Evolutionary conservation across 37 sponge, comb jelly and placozoan species (phyloP).

Genomic region (Chondrilla cf. caribensis): DNA sequence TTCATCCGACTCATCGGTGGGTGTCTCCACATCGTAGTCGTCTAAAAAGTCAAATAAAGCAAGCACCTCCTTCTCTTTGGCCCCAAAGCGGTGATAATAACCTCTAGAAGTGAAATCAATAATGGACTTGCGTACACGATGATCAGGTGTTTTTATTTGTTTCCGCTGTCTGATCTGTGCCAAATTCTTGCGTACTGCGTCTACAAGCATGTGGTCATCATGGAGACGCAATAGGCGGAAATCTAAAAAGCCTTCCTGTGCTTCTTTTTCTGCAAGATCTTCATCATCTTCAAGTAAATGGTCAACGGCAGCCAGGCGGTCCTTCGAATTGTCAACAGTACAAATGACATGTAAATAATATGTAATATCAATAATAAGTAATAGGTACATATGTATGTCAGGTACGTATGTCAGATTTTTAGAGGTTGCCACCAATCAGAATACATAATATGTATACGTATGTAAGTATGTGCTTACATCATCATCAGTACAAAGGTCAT

Average conservation of each 20-base stretch:
- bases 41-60: slow-evolving; percentile 3
- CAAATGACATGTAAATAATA: too few species aligned
- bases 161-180: slow-evolving; percentile 21
- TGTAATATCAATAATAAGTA: too few species aligned
- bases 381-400: too few species aligned
- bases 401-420: too few species aligned
- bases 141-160: slow-evolving; percentile 23
- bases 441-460: too few species aligned
- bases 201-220: slow-evolving; percentile 20
- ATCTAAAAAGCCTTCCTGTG: slow-evolving; percentile 16
- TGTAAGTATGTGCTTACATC: too few species aligned
- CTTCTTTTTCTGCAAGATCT: slow-evolving; percentile 5
- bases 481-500: too few species aligned
- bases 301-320: slow-evolving; percentile 5
- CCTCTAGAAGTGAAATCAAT: not conserved
- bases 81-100: slow-evolving; percentile 1
- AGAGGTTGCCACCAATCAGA: too few species aligned
- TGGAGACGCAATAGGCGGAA: slow-evolving; percentile 17
- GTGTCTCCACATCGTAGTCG: too few species aligned
- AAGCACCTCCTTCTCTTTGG: not conserved
- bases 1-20: not conserved
- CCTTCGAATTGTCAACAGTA: not conserved
- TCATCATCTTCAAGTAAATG: slow-evolving; percentile 1
- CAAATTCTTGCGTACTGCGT: slow-evolving; percentile 6
- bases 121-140: not conserved